Conservation (phyloP, 2,888 invertebrate species). For the Blastobasis lacticolella region DNA sequence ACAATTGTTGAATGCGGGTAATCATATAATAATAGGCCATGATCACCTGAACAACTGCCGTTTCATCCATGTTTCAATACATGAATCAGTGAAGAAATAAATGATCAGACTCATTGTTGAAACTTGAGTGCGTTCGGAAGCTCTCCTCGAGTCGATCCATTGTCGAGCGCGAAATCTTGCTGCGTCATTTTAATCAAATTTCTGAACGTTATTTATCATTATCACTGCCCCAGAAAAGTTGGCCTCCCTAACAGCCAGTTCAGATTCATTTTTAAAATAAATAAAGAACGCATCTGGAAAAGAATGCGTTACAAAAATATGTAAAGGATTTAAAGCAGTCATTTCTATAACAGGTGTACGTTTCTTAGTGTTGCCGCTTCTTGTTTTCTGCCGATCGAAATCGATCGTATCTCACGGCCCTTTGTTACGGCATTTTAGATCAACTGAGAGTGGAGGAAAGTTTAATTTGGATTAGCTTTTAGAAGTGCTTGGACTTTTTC, state of each 20-base stretch:
- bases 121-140: slow-evolving; percentile 35
- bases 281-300: slow-evolving; percentile 44
- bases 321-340: slow-evolving; percentile 52
- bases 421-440: no score
- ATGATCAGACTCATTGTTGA: slow-evolving; percentile 26
- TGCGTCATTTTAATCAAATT: slow-evolving; percentile 55
- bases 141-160: slow-evolving; percentile 21
- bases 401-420: no score
- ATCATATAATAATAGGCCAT: neutral
- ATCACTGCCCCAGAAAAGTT: slow-evolving; percentile 16
- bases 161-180: slow-evolving; percentile 31
- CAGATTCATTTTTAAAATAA: slow-evolving; percentile 40
- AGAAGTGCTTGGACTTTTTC: neutral
- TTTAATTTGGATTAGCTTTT: slow-evolving; percentile 13
- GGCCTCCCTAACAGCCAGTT: slow-evolving; percentile 16
- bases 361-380: slow-evolving; percentile 28
- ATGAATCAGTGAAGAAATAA: slow-evolving; percentile 33
- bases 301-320: slow-evolving; percentile 66
- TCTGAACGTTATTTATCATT: slow-evolving; percentile 45
- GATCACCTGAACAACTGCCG: slow-evolving; percentile 1
- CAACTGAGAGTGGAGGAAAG: slow-evolving; percentile 2
- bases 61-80: slow-evolving; percentile 20
- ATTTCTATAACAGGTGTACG: slow-evolving; percentile 58
- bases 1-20: no score
- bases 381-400: neutral